These are phyloP conservation scores for Anoncus sp. DNA, from an alignment of 2,888 invertebrate species.

Conservation along the genomic window DNA sequence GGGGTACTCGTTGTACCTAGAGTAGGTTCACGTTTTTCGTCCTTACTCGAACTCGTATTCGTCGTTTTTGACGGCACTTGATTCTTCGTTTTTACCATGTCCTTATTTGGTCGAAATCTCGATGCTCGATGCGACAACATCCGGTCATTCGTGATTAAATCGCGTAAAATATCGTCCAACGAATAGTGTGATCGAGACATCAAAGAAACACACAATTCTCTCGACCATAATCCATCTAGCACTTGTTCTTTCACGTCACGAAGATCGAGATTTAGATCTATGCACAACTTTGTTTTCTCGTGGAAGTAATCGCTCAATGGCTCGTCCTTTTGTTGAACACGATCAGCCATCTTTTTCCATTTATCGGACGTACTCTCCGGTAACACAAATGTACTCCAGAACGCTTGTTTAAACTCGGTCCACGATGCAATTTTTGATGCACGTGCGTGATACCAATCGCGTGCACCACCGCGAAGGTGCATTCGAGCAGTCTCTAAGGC, in stretches of 20 bases:
- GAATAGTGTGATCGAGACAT: background rate
- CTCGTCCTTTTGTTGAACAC: background rate
- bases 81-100: background rate
- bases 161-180: constrained; percentile 27
- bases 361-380: constrained; percentile 2
- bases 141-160: constrained; percentile 2
- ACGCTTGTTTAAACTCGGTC: constrained; percentile 1
- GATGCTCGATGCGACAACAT: background rate
- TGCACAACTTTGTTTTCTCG: constrained; percentile 21
- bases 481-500: constrained; percentile 38
- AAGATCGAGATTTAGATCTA: background rate
- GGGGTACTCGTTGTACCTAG: too few species aligned
- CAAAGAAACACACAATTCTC: constrained; percentile 30
- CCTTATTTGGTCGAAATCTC: background rate
- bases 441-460: constrained; percentile 31
- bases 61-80: background rate
- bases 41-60: background rate
- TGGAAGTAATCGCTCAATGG: constrained; percentile 5
- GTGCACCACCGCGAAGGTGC: constrained; percentile 34
- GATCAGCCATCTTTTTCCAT: constrained; percentile 21
- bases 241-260: constrained; percentile 23
- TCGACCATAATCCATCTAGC: constrained; percentile 13
- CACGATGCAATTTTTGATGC: background rate
- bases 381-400: constrained; percentile 20
- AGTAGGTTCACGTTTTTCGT: too few species aligned